These are phyloP conservation scores for Drosophila peninsularis DNA, from an alignment of 2,888 invertebrate species.

Conservation along the genomic window DNA sequence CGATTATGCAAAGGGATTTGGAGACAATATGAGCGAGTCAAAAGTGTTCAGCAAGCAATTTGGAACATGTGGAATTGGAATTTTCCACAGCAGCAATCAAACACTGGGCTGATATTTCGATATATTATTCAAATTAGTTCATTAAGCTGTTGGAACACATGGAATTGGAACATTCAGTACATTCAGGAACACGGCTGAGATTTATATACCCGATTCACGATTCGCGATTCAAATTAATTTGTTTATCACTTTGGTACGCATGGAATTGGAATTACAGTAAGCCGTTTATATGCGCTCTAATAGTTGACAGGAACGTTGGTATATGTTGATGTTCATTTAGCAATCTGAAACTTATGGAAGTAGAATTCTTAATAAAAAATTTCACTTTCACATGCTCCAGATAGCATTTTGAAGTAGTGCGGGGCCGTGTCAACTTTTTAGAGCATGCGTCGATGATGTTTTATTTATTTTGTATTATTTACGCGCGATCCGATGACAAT, in stretches of 20 bases:
- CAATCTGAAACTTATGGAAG: constrained; percentile 2
- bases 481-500: neutral
- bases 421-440: neutral
- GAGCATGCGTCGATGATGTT: neutral
- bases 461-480: neutral
- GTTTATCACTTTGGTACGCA: neutral
- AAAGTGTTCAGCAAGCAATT: neutral
- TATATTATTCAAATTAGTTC: neutral
- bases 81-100: neutral
- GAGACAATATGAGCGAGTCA: neutral
- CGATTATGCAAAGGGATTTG: neutral
- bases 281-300: neutral
- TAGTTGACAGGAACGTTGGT: neutral
- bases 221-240: no score
- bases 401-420: neutral
- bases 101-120: neutral
- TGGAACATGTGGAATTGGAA: constrained; percentile 3
- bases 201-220: no score
- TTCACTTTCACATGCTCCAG: neutral
- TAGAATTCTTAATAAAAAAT: neutral
- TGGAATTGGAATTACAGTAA: neutral
- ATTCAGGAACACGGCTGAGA: no score
- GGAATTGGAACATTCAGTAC: no score
- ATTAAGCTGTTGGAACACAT: no score
- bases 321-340: neutral